Base-by-base conservation (phyloP, 2,888 invertebrate species). In the Caenorhabditis angaria region DNA sequence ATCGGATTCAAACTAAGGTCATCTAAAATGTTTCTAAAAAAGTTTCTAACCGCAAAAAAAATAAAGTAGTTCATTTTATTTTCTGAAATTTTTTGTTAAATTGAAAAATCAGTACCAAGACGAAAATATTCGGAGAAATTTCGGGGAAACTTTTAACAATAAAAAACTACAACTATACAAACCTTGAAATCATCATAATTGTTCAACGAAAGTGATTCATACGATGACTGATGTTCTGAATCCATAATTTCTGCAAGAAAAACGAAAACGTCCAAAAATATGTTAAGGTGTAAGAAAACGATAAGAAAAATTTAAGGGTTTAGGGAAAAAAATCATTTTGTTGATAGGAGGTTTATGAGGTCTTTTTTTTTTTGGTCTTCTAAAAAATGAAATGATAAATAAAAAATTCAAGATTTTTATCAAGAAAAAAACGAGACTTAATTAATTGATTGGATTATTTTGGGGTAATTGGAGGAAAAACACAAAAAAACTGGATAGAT, bases 131-230 rank as follows among this genome's bases (percentile, higher is more conserved):
- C 32, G 32, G n/a, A 32, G 32, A 32, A 32, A 32, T 32, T 32
- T 32, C 12, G 12, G 5, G 5, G 5, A 5, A 32, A n/a, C n/a
- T n/a, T n/a, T n/a, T n/a, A n/a, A n/a, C n/a, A n/a, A n/a, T n/a
- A n/a, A n/a, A n/a, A n/a, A n/a, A n/a, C n/a, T n/a, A n/a, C n/a
- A n/a, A n/a, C n/a, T n/a, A n/a, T n/a, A 50, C 65, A 27, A 18
- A 70, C 69, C 57, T 70, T 70, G 24, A 41, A 60, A 56, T 54
- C 64, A 14, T 55, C 69, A 27, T 55, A 53, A 29, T 24, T 53
- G 29, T 57, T 65, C 35, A 65, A 70, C 24, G 47, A 32, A 12
- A 57, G 53, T 5, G 69, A 70, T 28, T 61, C 64, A 25, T 47
- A 63, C 18, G 61, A 53, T 41, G 69, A 65, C 10, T 50, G 32